Conservation (phyloP, 2,797 vertebrate genomes). For the Toxotes lorentzi region DNA sequence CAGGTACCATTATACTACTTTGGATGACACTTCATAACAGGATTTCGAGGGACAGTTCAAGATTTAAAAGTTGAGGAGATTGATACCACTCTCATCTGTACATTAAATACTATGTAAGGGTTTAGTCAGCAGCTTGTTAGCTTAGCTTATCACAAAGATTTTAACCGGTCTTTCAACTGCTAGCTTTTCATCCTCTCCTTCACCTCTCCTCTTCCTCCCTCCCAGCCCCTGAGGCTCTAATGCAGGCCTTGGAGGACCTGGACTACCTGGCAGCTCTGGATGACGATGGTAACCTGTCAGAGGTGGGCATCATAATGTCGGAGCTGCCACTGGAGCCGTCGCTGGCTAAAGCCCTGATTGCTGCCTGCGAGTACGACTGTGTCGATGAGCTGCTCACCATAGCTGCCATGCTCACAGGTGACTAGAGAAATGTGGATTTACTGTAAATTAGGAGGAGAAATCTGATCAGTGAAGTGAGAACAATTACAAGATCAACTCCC, state of each 20-base stretch:
- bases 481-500: background rate
- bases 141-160: too few species aligned
- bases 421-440: background rate
- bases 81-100: too few species aligned
- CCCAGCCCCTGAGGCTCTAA: conserved; percentile 92
- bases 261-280: conserved; percentile 96
- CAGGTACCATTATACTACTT: conserved; percentile 81
- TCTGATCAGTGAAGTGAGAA: background rate
- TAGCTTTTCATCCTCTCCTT: too few species aligned
- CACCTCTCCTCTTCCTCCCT: background rate
- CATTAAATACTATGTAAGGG: too few species aligned
- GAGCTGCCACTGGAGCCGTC: conserved; percentile 93
- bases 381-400: conserved; percentile 96
- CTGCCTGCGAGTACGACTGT: conserved; percentile 95
- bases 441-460: background rate
- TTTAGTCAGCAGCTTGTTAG: background rate
- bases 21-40: background rate
- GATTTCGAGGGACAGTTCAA: background rate
- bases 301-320: conserved; percentile 96
- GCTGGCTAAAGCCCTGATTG: conserved; percentile 94
- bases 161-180: too few species aligned
- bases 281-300: conserved; percentile 93
- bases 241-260: conserved; percentile 97
- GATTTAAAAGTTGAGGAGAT: background rate
- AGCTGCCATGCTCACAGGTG: conserved; percentile 95